Percentiles rank a stretch among this genome's conserved stretches.
Evolutionary conservation across 2,113 vertebrate genomes (phyloP).

Genomic region (Rhabdornis inornatus): DNA sequence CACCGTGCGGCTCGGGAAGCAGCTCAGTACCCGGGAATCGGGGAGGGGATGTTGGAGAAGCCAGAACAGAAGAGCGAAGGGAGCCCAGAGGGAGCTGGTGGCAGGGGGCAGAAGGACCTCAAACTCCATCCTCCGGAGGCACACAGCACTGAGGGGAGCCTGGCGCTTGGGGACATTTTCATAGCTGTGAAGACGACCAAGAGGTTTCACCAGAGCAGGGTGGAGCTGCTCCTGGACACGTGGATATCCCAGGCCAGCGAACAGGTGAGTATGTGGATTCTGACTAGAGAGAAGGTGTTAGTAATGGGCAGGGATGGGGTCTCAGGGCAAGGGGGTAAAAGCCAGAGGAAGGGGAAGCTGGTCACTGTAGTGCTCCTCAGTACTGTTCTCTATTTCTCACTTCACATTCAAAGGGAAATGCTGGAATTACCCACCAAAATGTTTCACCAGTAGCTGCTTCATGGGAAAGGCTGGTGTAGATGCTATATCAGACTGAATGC

Average conservation of each 20-base stretch:
- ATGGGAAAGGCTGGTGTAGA: not conserved
- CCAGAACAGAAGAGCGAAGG: rapidly evolving
- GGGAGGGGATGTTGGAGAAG: not conserved
- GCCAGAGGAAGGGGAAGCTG: not conserved
- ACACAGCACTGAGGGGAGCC: not conserved
- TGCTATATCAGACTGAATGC: not conserved
- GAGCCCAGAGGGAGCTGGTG: not conserved
- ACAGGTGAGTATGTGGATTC: conserved; percentile 71
- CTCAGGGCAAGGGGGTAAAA: not conserved
- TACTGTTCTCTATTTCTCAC: not conserved
- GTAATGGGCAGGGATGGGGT: rapidly evolving
- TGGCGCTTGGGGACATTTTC: conserved; percentile 78
- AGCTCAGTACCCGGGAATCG: not conserved
- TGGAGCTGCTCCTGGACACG: conserved; percentile 85
- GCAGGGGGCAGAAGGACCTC: not conserved
- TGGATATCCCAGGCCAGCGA: conserved; percentile 86
- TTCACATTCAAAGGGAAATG: not conserved
- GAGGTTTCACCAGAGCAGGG: conserved; percentile 83
- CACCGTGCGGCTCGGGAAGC: not conserved
- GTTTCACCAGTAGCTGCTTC: not conserved
- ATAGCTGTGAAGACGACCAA: conserved; percentile 88
- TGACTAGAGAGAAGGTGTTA: not conserved
- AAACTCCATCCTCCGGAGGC: rapidly evolving
- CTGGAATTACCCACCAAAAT: not conserved
- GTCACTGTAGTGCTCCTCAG: not conserved